Conservation (phyloP, 2,888 invertebrate species). For the Norana najaformis region DNA sequence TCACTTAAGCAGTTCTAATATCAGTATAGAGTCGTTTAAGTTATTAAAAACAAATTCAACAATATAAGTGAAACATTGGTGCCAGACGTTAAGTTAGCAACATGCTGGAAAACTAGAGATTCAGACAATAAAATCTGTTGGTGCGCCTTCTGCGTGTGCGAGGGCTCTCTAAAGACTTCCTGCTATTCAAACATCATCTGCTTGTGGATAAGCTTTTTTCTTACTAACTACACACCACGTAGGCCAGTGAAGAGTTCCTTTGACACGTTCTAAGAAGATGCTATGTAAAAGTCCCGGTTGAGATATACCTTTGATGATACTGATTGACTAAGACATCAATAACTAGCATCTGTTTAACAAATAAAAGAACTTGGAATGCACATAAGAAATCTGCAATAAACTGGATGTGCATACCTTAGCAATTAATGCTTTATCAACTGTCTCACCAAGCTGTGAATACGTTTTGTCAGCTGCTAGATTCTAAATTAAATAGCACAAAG, state of each 20-base stretch:
- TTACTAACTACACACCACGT: background rate
- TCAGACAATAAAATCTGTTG: too few species aligned
- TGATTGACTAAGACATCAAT: background rate
- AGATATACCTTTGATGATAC: background rate
- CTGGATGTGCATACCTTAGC: background rate
- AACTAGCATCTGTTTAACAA: background rate
- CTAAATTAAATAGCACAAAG: background rate
- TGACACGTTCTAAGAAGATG: background rate
- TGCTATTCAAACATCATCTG: too few species aligned
- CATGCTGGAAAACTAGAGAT: too few species aligned
- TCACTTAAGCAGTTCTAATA: too few species aligned
- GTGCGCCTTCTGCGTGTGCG: too few species aligned
- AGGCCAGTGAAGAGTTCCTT: background rate
- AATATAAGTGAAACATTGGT: too few species aligned
- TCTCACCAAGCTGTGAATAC: background rate
- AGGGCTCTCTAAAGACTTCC: too few species aligned
- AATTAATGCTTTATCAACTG: slow-evolving; percentile 16
- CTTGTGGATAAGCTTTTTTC: too few species aligned
- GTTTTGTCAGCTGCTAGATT: slow-evolving; percentile 14
- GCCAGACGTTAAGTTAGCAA: too few species aligned
- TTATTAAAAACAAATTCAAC: too few species aligned
- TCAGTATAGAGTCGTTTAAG: too few species aligned
- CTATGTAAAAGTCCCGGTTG: background rate
- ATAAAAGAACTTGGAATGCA: background rate
- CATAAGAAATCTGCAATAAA: background rate